Conservation (phyloP, 2,113 vertebrate species). For the Alces alces region DNA sequence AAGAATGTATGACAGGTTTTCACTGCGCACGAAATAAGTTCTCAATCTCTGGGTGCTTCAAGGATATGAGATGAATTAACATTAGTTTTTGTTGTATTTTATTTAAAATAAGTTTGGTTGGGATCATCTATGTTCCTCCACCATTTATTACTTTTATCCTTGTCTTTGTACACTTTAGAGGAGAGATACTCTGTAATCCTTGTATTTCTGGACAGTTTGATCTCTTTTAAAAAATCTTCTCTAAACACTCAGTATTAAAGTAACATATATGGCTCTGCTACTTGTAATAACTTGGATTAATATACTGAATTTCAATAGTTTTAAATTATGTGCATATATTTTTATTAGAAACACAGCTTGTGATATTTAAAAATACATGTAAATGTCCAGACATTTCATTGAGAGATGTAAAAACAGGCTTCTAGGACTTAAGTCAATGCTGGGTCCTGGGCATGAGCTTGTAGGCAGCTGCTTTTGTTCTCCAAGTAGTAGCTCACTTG, state of each 20-base stretch:
- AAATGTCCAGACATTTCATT: not conserved
- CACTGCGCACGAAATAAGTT: not conserved
- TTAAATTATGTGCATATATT: not conserved
- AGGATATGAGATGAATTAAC: not conserved
- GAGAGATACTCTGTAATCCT: not conserved
- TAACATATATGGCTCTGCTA: not conserved
- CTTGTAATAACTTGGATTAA: not conserved
- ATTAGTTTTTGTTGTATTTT: not conserved
- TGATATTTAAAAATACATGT: not conserved
- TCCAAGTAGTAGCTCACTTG: not conserved
- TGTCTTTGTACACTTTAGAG: not conserved
- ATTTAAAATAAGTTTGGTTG: not conserved
- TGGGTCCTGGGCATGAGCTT: not conserved
- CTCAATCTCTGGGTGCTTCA: not conserved
- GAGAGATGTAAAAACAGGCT: not conserved
- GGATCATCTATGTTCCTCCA: not conserved
- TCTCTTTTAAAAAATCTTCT: not conserved
- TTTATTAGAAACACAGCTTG: not conserved
- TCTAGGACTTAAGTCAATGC: not conserved
- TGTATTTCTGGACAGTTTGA: not conserved
- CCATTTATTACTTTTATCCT: not conserved
- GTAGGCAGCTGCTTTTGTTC: not conserved
- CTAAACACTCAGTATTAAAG: not conserved
- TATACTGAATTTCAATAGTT: not conserved
- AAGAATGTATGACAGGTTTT: not conserved